A percentile compares a stretch with the other conserved stretches of the same genome.
These are phyloP conservation scores for Athalia rosae DNA, from an alignment of 2,888 invertebrate species.

Conservation along the genomic window DNA sequence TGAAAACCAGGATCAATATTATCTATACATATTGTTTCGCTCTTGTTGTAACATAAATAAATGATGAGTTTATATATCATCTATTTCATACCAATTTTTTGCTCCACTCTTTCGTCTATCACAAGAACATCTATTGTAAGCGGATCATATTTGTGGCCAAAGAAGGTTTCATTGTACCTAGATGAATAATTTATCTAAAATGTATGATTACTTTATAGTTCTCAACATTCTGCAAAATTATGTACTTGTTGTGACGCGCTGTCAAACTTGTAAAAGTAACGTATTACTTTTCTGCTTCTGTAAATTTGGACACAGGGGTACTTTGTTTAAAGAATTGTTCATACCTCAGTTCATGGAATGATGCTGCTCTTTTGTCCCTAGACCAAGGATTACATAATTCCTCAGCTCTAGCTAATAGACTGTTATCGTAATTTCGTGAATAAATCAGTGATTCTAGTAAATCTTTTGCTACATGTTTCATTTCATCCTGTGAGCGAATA, in stretches of 20 bases:
- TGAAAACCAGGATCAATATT: not conserved
- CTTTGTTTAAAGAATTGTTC: no score
- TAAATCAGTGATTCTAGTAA: conserved; percentile 30
- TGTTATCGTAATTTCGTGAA: conserved; percentile 28
- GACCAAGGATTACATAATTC: conserved; percentile 28
- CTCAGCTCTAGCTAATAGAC: not conserved
- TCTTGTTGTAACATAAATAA: not conserved
- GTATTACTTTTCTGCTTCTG: not conserved
- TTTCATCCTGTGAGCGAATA: not conserved
- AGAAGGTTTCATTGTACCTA: conserved; percentile 24
- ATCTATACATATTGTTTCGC: not conserved
- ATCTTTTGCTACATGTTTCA: conserved; percentile 11
- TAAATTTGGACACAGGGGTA: not conserved
- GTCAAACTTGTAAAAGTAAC: not conserved
- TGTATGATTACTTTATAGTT: not conserved
- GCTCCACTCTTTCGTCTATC: conserved; percentile 20
- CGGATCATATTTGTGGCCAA: conserved; percentile 16
- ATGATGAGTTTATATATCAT: not conserved
- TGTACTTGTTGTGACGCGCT: not conserved
- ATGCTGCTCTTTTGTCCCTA: conserved; percentile 23
- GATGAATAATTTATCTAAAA: not conserved
- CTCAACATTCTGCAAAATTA: not conserved
- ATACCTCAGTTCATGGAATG: conserved; percentile 31
- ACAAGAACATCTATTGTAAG: conserved; percentile 34
- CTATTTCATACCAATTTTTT: conserved; percentile 16